Percentiles rank a stretch among this genome's conserved stretches.
Evolutionary conservation across 2,888 invertebrate species (phyloP).

Genomic region (Liopterus haemorrhoidalis): DNA sequence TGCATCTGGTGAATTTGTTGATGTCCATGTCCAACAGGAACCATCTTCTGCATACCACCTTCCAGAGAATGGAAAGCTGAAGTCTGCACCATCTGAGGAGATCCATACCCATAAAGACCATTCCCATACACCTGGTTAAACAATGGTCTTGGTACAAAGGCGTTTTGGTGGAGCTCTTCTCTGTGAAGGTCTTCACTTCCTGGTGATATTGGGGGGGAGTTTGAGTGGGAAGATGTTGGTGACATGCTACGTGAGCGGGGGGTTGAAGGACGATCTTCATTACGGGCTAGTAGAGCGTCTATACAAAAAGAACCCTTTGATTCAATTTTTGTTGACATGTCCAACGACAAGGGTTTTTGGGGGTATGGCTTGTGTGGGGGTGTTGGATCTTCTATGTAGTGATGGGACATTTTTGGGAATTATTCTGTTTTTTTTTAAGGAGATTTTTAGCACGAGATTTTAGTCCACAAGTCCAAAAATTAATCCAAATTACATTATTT

Average conservation of each 20-base stretch:
- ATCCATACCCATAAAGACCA: conserved; percentile 45
- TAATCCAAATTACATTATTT: too few species aligned
- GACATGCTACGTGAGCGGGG: conserved; percentile 44
- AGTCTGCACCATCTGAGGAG: conserved; percentile 49
- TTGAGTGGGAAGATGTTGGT: conserved; percentile 56
- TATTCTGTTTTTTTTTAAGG: too few species aligned
- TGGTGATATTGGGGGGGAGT: conserved; percentile 79
- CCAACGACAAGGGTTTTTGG: conserved; percentile 36
- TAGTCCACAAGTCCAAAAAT: too few species aligned
- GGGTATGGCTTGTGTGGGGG: conserved; percentile 14
- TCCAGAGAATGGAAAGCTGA: conserved; percentile 54
- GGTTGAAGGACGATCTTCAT: conserved; percentile 39
- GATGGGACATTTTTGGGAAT: too few species aligned
- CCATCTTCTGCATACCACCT: conserved; percentile 49
- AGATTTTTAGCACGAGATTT: too few species aligned
- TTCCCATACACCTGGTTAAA: conserved; percentile 45
- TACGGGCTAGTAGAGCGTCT: conserved; percentile 70
- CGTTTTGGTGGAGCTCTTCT: conserved; percentile 58
- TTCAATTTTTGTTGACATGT: conserved; percentile 45
- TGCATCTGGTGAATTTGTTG: conserved; percentile 71
- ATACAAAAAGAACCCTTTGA: conserved; percentile 75
- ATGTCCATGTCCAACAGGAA: conserved; percentile 43
- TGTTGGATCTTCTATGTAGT: conserved; percentile 19
- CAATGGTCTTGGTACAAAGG: conserved; percentile 56
- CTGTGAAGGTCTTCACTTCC: conserved; percentile 71